phyloP scores from a whole-genome alignment of 2,888 invertebrate genomes.

The Polydrusus tereticollis region DNA sequence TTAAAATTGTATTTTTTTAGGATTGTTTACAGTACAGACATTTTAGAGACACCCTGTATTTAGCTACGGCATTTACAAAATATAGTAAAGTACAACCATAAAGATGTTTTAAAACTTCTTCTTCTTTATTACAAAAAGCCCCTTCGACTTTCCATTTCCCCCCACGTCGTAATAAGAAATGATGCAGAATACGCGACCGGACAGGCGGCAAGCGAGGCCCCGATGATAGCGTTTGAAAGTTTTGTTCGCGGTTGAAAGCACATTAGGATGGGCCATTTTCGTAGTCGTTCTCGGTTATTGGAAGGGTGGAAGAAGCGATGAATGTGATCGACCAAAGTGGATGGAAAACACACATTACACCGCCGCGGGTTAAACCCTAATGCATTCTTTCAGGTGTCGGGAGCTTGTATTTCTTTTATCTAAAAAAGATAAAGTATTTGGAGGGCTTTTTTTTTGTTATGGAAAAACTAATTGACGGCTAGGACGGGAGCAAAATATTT shows the following conservation, averaged over 20 bases:
- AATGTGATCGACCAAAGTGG: conserved; percentile 50
- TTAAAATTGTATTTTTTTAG: no score
- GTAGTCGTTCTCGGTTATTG: conserved; percentile 51
- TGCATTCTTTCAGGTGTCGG: conserved; percentile 46
- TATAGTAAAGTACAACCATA: not conserved
- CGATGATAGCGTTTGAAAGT: conserved; percentile 57
- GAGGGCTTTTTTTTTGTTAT: not conserved
- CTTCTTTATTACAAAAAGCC: not conserved
- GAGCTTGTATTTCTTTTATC: conserved; percentile 21
- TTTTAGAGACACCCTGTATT: no score
- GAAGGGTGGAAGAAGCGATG: conserved; percentile 53
- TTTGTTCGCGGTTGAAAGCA: conserved; percentile 56
- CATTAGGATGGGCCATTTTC: conserved; percentile 55
- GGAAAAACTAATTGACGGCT: no score
- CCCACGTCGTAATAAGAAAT: conserved; percentile 50
- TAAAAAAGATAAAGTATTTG: not conserved
- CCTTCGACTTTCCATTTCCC: not conserved
- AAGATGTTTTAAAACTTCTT: not conserved
- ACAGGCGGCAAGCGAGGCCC: conserved; percentile 53
- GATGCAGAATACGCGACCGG: conserved; percentile 54
- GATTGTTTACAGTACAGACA: no score
- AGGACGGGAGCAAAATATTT: no score
- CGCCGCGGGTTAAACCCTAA: conserved; percentile 20
- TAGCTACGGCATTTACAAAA: no score
- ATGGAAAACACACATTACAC: conserved; percentile 53